Evolutionary conservation across 2,797 vertebrate species (phyloP), one percentile per base, ranked within the genome.

Genomic region (Lophius americanus): DNA sequence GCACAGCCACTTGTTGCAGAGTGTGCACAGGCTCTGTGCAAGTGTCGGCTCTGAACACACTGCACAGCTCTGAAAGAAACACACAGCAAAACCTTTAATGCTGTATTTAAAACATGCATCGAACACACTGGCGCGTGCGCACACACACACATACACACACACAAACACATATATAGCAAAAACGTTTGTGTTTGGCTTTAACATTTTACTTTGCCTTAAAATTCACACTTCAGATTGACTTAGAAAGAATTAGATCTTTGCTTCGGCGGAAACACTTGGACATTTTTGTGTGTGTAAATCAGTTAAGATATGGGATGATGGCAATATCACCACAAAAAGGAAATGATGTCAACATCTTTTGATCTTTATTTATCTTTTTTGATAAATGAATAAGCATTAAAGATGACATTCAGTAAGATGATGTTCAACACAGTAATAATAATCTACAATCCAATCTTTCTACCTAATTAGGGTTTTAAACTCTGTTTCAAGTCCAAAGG

Each of bases 1-100:
- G 80, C 94, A 95, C 75, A 95, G 64, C 93, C 93, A 94, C 92
- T 94, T 94, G 93, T 95, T 95, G 90, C 94, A 95, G 65, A 92
- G 86, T 0, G 92, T 94, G 73, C 94, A 95, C 70, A 95, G 86
- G 82, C 93, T 94, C 71, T 93, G 93, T n/a, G 93, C 93, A 52
- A 91, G 85, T 68, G 91, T 85, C 0, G 88, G 88, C 84, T 93
- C 93, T 1, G 91, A 78, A 75, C 94, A 95, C 79, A 94, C 91
- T 4, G 92, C 92, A 83, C 94, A 95, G 75, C 87, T 92, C 94
- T 95, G 83, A 56, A 74, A 68, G 11, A 75, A 52, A 69, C n/a
- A 75, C 52, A 76, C 8, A 49, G 46, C 60, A 4, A 66, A 73
- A 59, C 56, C 2, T 2, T 7, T 14, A 47, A 7, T 23, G 23